Base-by-base conservation (phyloP, 2,888 invertebrate genomes). In the Craniophora ligustri region DNA sequence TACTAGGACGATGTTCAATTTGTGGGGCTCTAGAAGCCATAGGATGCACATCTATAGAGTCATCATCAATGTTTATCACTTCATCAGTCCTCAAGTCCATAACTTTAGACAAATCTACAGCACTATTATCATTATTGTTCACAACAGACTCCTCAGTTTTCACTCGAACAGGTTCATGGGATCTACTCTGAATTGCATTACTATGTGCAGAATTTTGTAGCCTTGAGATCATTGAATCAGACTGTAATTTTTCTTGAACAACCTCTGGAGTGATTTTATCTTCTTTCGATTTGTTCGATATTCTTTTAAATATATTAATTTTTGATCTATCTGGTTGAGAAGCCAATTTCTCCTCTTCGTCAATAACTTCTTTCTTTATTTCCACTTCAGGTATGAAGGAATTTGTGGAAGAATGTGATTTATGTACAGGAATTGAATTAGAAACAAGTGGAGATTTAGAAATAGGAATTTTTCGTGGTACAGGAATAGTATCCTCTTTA, bases 281-380 rank as follows among this genome's bases (percentile, higher is more conserved):
- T 76, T 95, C 95, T 86, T 95, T 96, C 18, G 95, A 95, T 85
- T 96, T 96, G 80, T 95, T 95, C 57, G 97, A 96, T 84, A 98
- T 97, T 88, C 97, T 97, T 84, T 97, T 98, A 80, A 98, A 97
- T 81, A 98, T 97, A 90, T 97, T 97, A 31, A 97, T 92, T 84
- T 98, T 98, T 85, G 96, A 97, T 86, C 96, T 96, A 83, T 97
- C 97, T 0, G 97, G 97, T 86, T 97, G 97, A 8, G 95, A 96
- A 4, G 95, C 95, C 49, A 97, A 84, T 87, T 96, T 97, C 81
- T 86, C 92, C 60, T 87, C 90, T 72, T 94, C 94, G 18, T 94
- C 88, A 56, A 90, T 78, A 31, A 94, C 86, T 72, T 94, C 94
- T 61, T 94, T 92, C 68, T 93, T 95, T 45, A 91, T 91, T 69